Evolutionary conservation across 64 coral and sea anemone species (phyloP), one percentile per base, ranked within the genome.

Genomic region (Montipora cactus): DNA sequence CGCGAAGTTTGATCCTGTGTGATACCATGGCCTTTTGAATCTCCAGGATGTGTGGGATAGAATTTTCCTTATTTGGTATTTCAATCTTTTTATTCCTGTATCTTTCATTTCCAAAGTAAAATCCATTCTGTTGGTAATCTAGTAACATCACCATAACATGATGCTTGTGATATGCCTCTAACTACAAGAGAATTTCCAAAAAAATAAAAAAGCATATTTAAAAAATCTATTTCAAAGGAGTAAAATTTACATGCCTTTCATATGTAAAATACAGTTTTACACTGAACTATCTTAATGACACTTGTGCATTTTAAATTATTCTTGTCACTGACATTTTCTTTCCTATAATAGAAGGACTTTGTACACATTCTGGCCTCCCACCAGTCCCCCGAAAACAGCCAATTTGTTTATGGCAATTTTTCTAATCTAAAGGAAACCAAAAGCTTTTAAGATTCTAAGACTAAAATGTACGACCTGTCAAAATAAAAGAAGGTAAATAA

Each of bases 121-220:
- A 99, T 62, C 95, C 95, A 93, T 99, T 99, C 66, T 99, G 98
- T 88, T 99, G 98, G 79, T 99, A 99, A 72, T 99, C 98, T 4
- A 99, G 80, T 61, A 99, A 44, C 50, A 95, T 69, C 7, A 99
- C 92, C 80, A 90, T 90, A 16, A 99, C 98, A 59, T 90, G 90
- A 79, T 99, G 92, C 47, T 96, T 96, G 86, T 96, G 95, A 28
- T 99, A 90, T 44, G 98, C 77, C 89, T 99, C 98, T 72, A 96
- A 74, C 98, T 99, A 83, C n/a, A 45, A 15, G 8, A 88, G 58
- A 87, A 70, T 48, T 46, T 28, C 52, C 11, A 57, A 57, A 57
- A 57, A 57, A 11, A 57, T 8, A 57, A 57, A 57, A 57, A 57
- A 70, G 67, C 11, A 16, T 70, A 70, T 70, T 16, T n/a, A 19